Conservation (phyloP, 2,113 vertebrate genomes). For the Columbina picui region DNA sequence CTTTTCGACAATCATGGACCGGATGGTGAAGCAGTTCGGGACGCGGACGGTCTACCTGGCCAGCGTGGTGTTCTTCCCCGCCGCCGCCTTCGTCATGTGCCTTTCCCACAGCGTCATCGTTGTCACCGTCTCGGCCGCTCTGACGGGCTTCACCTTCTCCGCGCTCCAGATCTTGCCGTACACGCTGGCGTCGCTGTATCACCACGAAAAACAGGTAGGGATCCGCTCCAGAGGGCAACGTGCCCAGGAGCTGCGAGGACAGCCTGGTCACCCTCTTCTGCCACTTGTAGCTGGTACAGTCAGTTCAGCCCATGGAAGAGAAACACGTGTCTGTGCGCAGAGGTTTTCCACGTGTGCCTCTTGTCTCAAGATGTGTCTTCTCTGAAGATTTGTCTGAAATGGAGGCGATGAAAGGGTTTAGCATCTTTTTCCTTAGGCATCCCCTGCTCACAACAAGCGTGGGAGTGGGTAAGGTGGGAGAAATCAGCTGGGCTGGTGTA, state of each 20-base stretch:
- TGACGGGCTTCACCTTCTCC: constrained; percentile 86
- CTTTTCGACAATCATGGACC: constrained; percentile 85
- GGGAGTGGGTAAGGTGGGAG: background rate
- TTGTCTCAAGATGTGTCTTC: background rate
- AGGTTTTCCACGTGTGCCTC: background rate
- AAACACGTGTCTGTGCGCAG: background rate
- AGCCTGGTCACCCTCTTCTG: background rate
- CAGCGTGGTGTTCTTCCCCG: constrained; percentile 80
- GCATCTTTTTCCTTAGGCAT: background rate
- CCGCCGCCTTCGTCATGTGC: constrained; percentile 80
- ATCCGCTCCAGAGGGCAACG: fast-evolving
- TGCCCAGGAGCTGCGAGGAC: background rate
- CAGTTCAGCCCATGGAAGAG: background rate
- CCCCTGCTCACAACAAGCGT: background rate
- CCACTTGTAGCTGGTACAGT: background rate
- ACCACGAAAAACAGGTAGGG: constrained; percentile 83
- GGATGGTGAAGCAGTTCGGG: constrained; percentile 82
- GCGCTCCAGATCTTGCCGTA: constrained; percentile 88
- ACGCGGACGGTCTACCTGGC: constrained; percentile 80
- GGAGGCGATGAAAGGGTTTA: background rate
- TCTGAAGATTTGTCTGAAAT: background rate
- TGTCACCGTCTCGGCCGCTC: constrained; percentile 80
- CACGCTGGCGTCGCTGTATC: constrained; percentile 86
- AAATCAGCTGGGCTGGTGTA: background rate
- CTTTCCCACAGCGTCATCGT: constrained; percentile 79